Conservation (phyloP, 2,888 invertebrate genomes). For the Panzeria rudis region DNA sequence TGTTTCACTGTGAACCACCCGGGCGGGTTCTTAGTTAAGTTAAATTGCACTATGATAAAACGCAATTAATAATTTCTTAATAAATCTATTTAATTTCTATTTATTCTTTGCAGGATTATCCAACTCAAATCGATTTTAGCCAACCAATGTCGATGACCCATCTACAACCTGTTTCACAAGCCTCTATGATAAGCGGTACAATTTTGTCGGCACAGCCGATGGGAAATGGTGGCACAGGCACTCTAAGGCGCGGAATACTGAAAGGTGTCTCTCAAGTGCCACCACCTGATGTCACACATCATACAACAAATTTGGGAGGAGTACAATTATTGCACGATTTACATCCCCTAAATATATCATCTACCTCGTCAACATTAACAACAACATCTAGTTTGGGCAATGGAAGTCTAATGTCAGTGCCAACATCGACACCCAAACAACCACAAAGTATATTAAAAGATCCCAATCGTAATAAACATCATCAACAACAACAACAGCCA, state of each 20-base stretch:
- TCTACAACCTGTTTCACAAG: conserved; percentile 80
- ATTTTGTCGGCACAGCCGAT: conserved; percentile 72
- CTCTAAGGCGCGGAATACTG: conserved; percentile 81
- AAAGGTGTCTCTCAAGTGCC: conserved; percentile 82
- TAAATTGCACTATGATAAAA: not conserved
- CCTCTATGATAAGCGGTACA: conserved; percentile 78
- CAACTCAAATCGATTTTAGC: conserved; percentile 82
- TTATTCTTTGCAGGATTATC: conserved; percentile 80
- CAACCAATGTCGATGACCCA: conserved; percentile 81
- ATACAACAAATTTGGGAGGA: conserved; percentile 78
- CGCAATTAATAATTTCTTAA: not conserved
- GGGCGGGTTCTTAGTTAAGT: too few relatives aligned
- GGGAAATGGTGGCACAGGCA: conserved; percentile 77
- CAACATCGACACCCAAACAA: conserved; percentile 83
- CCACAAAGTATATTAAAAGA: conserved; percentile 87
- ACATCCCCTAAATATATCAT: conserved; percentile 80
- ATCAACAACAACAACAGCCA: conserved; percentile 84
- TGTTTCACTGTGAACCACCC: too few relatives aligned
- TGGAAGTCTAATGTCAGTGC: conserved; percentile 80
- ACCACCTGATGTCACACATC: conserved; percentile 83
- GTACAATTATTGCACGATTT: conserved; percentile 80
- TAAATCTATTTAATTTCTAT: not conserved
- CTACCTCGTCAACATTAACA: conserved; percentile 80
- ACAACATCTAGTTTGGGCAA: conserved; percentile 81
- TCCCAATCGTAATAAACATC: conserved; percentile 86